Evolutionary conservation across 2,797 vertebrate genomes (phyloP), one percentile per base, ranked within the genome.

Genomic region (Pipistrellus pipistrellus): DNA sequence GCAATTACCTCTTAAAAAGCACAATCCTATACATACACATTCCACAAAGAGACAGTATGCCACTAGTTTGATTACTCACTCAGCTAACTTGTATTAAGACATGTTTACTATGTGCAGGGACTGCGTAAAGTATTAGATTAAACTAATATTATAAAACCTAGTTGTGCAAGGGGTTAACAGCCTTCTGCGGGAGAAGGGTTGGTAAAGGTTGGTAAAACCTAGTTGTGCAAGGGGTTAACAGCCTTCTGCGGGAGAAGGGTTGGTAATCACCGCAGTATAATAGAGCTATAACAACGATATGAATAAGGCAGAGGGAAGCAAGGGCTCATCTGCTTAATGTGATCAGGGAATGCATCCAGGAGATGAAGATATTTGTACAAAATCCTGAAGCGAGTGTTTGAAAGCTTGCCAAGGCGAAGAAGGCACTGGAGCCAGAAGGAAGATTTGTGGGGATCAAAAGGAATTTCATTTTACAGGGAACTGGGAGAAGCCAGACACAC

Each of bases 301-400:
- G 69, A 66, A 38, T 21, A 55, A 15, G 8, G 32, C 6, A 68
- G 30, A 85, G 46, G 53, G 84, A 84, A 90, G 38, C 72, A 80
- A 27, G 55, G 23, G 25, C 32, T 66, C 53, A 44, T 51, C 27
- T 76, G 59, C 48, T 82, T 77, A 68, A 25, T 87, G 73, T 71
- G 46, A 55, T 35, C 72, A 71, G 12, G 27, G 30, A 66, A 72
- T 3, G 12, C 38, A 88, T 88, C 25, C 46, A 81, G 6, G 25
- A 92, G 59, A 81, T 57, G 27, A 88, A 62, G 73, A 35, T 35
- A 51, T 93, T 78, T 78, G 59, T 69, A 44, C 21, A 55, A 73
- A 90, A 64, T 80, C 21, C n/a, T 80, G 27, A 95, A 73, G n/a
- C 66, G 27, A 15, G 27, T 71, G n/a, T 87, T 78, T 32, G 78